These are phyloP conservation scores for Pogonomyrmex barbatus DNA, from an alignment of 1,140 invertebrate genomes.

Conservation along the genomic window DNA sequence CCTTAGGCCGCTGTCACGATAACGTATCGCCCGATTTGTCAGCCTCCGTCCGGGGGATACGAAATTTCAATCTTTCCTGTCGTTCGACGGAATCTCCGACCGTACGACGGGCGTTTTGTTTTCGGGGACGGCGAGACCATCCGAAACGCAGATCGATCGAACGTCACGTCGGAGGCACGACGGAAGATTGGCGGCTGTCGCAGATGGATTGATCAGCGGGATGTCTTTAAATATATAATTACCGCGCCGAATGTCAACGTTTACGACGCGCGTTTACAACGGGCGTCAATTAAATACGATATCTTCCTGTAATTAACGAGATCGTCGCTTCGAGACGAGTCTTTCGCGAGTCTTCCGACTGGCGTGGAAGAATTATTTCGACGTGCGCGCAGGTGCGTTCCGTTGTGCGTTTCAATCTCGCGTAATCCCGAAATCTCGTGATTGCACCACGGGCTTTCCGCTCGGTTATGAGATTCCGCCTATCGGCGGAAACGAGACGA, in stretches of 20 bases:
- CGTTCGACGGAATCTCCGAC: not conserved
- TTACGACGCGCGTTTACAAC: not conserved
- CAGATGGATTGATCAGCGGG: constrained; percentile 2
- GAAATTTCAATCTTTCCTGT: constrained; percentile 32
- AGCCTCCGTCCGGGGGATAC: not conserved
- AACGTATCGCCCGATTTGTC: constrained; percentile 68
- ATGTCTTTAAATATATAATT: constrained; percentile 7
- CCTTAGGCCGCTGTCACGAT: constrained; percentile 60
- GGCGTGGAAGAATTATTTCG: not conserved
- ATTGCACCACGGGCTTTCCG: not conserved
- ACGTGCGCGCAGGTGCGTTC: not conserved
- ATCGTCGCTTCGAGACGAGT: not conserved
- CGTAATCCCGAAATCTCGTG: constrained; percentile 45
- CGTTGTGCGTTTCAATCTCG: constrained; percentile 13
- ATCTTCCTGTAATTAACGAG: constrained; percentile 14
- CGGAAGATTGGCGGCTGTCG: not conserved
- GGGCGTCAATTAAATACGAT: constrained; percentile 34
- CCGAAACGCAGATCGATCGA: constrained; percentile 17
- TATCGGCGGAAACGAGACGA: not conserved
- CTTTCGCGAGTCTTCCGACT: too few species aligned
- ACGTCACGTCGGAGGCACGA: not conserved
- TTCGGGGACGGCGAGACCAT: not conserved
- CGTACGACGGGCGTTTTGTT: constrained; percentile 6
- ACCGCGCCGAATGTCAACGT: not conserved
- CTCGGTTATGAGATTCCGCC: not conserved